phyloP scores from a whole-genome alignment of 1,140 invertebrate genomes.

The Solen grandis region DNA sequence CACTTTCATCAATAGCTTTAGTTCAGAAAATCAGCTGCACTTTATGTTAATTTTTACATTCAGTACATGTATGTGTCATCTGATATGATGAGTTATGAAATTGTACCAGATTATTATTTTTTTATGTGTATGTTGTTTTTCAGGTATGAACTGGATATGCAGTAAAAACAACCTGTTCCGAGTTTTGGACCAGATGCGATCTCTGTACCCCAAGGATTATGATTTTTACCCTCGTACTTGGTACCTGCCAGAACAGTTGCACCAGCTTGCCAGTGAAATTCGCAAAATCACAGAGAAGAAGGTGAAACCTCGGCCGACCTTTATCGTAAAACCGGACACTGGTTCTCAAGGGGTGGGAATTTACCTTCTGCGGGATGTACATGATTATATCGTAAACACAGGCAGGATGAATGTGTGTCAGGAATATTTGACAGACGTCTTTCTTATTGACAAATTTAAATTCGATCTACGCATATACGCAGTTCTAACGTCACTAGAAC shows the following conservation, averaged over 20 bases:
- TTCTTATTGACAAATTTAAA: slow-evolving; percentile 82
- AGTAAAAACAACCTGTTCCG: slow-evolving; percentile 82
- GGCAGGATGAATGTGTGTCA: slow-evolving; percentile 78
- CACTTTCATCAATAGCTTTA: too few relatives aligned
- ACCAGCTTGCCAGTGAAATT: slow-evolving; percentile 76
- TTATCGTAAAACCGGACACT: slow-evolving; percentile 82
- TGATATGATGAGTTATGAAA: too few relatives aligned
- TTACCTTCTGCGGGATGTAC: slow-evolving; percentile 80
- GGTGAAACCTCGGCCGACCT: slow-evolving; percentile 76
- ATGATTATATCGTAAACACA: slow-evolving; percentile 72
- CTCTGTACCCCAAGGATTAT: slow-evolving; percentile 81
- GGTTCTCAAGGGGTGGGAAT: slow-evolving; percentile 83
- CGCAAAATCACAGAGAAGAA: slow-evolving; percentile 64
- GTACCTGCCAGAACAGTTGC: slow-evolving; percentile 82
- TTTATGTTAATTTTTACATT: too few relatives aligned
- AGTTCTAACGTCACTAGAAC: slow-evolving; percentile 81
- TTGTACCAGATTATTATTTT: too few relatives aligned
- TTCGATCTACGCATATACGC: slow-evolving; percentile 83
- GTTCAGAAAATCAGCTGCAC: too few relatives aligned
- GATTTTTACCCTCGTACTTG: slow-evolving; percentile 82
- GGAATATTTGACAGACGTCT: slow-evolving; percentile 82
- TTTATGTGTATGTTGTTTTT: too few relatives aligned
- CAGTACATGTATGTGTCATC: too few relatives aligned
- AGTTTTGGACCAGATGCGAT: slow-evolving; percentile 80
- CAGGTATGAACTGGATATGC: slow-evolving; percentile 82